Conservation (phyloP, 2,113 vertebrate species). For the Notarius lentiginosus region DNA sequence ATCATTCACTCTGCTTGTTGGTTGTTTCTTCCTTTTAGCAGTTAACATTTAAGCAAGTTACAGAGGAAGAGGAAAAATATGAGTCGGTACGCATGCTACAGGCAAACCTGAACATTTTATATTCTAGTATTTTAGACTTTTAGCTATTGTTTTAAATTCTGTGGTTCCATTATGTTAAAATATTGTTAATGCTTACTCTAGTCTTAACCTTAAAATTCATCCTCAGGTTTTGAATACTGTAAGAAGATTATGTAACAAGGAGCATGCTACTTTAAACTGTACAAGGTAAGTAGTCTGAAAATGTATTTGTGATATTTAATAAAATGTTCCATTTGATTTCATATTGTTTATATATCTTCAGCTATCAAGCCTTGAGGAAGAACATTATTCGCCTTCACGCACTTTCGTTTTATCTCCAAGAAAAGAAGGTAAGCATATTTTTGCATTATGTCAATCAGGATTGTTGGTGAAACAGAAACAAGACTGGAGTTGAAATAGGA, state of each 20-base stretch:
- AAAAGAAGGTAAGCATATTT: conserved; percentile 63
- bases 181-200: neutral
- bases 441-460: neutral
- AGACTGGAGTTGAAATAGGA: neutral
- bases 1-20: neutral
- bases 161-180: neutral
- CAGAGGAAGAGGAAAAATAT: conserved; percentile 69
- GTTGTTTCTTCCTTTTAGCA: conserved; percentile 45
- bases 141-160: neutral
- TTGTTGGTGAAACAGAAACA: neutral
- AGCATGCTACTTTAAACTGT: conserved; percentile 65
- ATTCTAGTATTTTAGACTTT: neutral
- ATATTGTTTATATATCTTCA: conserved; percentile 33
- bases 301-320: neutral
- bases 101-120: neutral
- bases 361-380: conserved; percentile 61
- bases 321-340: neutral
- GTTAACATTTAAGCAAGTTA: conserved; percentile 55
- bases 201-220: neutral
- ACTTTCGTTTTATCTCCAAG: conserved; percentile 68
- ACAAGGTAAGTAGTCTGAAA: conserved; percentile 55
- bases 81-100: conserved; percentile 61
- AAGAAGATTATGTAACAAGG: conserved; percentile 68
- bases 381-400: conserved; percentile 62
- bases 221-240: conserved; percentile 66